Base-by-base conservation (phyloP, 1,140 invertebrate genomes). In the Orussus abietinus region DNA sequence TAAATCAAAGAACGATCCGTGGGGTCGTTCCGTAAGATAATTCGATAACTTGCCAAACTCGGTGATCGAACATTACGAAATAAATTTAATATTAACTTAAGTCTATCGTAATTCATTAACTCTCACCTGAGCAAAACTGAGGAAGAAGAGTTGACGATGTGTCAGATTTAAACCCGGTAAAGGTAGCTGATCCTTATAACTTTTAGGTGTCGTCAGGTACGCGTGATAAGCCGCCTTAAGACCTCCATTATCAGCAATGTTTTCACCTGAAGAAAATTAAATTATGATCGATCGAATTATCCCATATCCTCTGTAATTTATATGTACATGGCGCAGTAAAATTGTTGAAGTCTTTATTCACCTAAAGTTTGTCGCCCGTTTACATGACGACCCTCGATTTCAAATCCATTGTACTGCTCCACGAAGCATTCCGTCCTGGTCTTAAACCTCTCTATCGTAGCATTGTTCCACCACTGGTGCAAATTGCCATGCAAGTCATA, bases 381-480 rank as follows among this genome's bases (percentile, higher is more conserved):
- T 4, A 85, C 60, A 37, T 64, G 60, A 43, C 79, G 77, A 34
- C 72, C 75, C 26, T 78, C 69, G 11, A 82, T 62, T 57, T 77
- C 67, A 55, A 76, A 90, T 26, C 73, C 71, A 53, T 75, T 83
- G 63, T 98, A 98, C 66, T 99, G 96, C 28, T 92, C 80, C 7
- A 91, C 82, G 38, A 98, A 86, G 61, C 96, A 99, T 53, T 93
- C 80, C 0, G 92, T 86, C 49, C 89, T 80, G 30, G 86, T 77
- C 56, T 95, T 91, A 62, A 99, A 99, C 15, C 79, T 83, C 0
- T 82, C 80, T 38, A 94, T 92, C 0, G 95, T 98, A 6, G 83
- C 82, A 53, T 96, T 90, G 45, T 96, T 90, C 96, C 96, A 99
- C 96, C 96, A 99, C 43, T 92, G 87, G 61, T 95, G 83, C 38